phyloP scores from a whole-genome alignment of 64 coral and sea anemone genomes.

The Acropora tenuis region DNA sequence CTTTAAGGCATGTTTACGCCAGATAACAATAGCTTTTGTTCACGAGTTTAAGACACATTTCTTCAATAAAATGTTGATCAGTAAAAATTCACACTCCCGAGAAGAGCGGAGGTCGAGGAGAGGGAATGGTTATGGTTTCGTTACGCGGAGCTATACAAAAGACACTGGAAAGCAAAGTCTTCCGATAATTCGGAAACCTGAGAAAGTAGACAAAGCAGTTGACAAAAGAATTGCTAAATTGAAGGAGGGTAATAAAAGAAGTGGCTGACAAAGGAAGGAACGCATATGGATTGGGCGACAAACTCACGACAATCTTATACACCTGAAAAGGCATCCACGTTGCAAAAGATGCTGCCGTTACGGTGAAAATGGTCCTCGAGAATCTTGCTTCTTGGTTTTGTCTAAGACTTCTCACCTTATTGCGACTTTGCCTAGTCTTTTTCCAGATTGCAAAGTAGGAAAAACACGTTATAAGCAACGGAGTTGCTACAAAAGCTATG shows the following conservation, averaged over 20 bases:
- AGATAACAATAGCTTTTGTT: too few relatives aligned
- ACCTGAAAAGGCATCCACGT: slow-evolving; percentile 38
- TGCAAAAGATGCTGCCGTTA: slow-evolving; percentile 27
- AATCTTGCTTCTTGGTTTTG: slow-evolving; percentile 21
- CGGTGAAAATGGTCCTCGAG: slow-evolving; percentile 7
- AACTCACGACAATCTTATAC: not conserved
- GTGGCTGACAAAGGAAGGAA: not conserved
- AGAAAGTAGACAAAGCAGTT: slow-evolving; percentile 48
- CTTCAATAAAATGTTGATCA: too few relatives aligned
- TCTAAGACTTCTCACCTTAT: not conserved
- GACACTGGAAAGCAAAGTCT: too few relatives aligned
- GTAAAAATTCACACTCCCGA: too few relatives aligned
- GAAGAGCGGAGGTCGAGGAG: too few relatives aligned
- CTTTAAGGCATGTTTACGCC: too few relatives aligned
- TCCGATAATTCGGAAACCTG: not conserved
- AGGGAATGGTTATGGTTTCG: too few relatives aligned
- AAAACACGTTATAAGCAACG: slow-evolving; percentile 8
- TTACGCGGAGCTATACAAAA: too few relatives aligned
- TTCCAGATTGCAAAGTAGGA: slow-evolving; percentile 36
- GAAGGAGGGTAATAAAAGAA: slow-evolving; percentile 16
- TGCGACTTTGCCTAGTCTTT: too few relatives aligned
- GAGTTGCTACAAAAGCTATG: too few relatives aligned
- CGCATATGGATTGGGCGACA: not conserved
- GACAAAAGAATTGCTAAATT: slow-evolving; percentile 54
- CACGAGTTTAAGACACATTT: too few relatives aligned